A percentile compares a stretch with the other conserved stretches of the same genome.
phyloP scores from a whole-genome alignment of 2,797 vertebrate genomes.

The Alcedo quadribrachys region DNA sequence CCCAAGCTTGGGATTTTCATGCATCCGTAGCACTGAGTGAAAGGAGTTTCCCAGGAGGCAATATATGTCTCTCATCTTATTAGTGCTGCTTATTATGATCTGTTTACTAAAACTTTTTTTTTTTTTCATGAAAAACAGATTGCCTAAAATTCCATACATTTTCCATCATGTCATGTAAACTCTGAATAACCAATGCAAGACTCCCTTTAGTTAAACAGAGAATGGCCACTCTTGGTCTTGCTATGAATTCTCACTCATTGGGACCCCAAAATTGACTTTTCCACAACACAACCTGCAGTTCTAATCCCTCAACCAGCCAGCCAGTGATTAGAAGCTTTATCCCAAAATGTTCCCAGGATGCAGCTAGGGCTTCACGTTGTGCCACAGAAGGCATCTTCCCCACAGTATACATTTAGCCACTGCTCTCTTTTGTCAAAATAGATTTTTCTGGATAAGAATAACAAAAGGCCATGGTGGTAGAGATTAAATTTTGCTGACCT shows the following conservation, averaged over 20 bases:
- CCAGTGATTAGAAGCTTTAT: background rate
- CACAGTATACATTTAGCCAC: background rate
- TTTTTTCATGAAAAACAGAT: background rate
- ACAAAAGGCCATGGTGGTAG: background rate
- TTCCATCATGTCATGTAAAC: background rate
- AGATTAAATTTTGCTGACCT: background rate
- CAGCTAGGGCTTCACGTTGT: background rate
- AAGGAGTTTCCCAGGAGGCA: background rate
- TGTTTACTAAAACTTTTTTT: background rate
- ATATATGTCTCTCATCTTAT: background rate
- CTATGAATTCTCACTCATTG: background rate
- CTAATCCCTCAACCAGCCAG: background rate
- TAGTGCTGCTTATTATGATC: background rate
- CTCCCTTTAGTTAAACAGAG: background rate
- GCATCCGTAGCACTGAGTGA: background rate
- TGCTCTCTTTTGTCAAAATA: background rate
- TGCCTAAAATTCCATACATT: background rate
- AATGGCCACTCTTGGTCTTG: background rate
- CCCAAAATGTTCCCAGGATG: background rate
- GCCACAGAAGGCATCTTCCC: background rate
- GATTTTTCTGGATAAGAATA: background rate
- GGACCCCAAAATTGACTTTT: background rate
- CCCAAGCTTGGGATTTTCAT: background rate
- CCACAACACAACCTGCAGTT: accelerated
- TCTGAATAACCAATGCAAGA: background rate